Evolutionary conservation across 2,113 vertebrate genomes (phyloP).

Genomic region (Xerus inauris): DNA sequence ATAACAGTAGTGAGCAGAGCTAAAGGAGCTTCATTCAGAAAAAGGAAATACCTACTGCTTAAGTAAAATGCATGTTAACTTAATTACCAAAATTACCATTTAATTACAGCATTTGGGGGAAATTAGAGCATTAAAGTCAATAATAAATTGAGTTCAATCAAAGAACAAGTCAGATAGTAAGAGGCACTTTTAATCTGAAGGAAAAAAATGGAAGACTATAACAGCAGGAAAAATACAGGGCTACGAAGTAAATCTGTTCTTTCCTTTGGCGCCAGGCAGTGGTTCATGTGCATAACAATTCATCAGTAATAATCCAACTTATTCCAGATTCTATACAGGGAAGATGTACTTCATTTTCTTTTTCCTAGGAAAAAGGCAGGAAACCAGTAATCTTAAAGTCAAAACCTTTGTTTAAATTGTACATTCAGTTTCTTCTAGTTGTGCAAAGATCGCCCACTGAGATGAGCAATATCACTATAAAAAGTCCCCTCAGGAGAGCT

Average conservation of each 20-base stretch:
- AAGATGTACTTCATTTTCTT: background rate
- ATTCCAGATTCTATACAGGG: background rate
- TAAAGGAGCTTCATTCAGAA: background rate
- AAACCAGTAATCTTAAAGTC: background rate
- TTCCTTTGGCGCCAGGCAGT: background rate
- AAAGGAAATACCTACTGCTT: background rate
- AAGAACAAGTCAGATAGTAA: background rate
- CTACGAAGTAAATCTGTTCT: background rate
- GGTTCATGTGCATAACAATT: background rate
- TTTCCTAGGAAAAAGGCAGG: background rate
- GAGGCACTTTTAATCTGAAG: conserved; percentile 63
- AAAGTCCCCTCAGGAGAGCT: background rate
- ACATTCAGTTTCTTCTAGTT: background rate
- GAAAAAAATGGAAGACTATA: background rate
- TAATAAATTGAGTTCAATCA: background rate
- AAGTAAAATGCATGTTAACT: background rate
- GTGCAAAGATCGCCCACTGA: background rate
- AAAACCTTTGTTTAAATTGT: background rate
- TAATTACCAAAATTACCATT: background rate
- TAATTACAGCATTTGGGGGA: background rate
- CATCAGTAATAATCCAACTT: background rate
- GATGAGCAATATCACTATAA: background rate
- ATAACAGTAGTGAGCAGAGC: background rate
- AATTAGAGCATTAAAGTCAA: background rate
- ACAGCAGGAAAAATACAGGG: background rate